Conservation (phyloP, 2,888 invertebrate genomes). For the Drosophila fungiperda region DNA sequence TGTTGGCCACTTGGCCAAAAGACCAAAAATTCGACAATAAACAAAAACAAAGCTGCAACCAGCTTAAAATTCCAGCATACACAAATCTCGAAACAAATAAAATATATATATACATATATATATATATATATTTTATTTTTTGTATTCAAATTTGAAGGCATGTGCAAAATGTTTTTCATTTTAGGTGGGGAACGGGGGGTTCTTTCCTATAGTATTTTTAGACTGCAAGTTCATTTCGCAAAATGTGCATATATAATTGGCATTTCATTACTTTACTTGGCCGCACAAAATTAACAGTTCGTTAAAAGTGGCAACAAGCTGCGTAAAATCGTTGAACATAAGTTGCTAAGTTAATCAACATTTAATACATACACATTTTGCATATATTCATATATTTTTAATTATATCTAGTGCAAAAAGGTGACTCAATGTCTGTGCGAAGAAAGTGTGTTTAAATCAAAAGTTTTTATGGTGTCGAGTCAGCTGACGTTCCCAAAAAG, state of each 20-base stretch:
- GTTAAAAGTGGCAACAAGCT: constrained; percentile 59
- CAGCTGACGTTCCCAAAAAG: constrained; percentile 42
- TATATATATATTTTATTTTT: background rate
- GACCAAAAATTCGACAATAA: constrained; percentile 40
- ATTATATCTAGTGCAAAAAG: background rate
- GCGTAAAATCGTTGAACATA: constrained; percentile 39
- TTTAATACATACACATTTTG: background rate
- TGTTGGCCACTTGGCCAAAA: constrained; percentile 39
- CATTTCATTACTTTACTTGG: constrained; percentile 12
- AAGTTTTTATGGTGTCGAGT: constrained; percentile 9
- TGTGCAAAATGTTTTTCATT: constrained; percentile 34
- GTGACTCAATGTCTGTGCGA: constrained; percentile 12
- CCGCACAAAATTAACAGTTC: constrained; percentile 46
- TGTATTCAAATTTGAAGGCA: constrained; percentile 35
- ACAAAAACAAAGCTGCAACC: constrained; percentile 54
- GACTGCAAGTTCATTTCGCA: constrained; percentile 43
- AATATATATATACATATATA: constrained; percentile 7
- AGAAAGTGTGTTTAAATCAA: constrained; percentile 22
- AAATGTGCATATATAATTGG: constrained; percentile 30
- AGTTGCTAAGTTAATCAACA: constrained; percentile 23
- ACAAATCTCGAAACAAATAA: constrained; percentile 35
- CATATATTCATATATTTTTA: background rate
- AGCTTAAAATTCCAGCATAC: constrained; percentile 47
- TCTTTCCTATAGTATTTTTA: constrained; percentile 30
- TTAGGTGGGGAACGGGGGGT: background rate